Conservation (phyloP, 2,888 invertebrate species). For the Romanomermis culicivorax region DNA sequence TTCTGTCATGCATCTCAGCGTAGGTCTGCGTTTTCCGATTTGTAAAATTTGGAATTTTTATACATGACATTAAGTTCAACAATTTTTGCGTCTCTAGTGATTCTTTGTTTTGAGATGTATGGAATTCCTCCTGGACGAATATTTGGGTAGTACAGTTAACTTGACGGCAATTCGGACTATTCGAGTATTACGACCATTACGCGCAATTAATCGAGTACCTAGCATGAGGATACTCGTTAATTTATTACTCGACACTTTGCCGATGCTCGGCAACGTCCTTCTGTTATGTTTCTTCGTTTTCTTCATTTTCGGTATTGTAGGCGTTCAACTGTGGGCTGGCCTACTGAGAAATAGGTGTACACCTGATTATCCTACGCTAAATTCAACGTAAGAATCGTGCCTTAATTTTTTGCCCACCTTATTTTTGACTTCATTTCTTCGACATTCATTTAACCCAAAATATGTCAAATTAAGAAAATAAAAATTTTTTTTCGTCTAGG, state of each 20-base stretch:
- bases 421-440: not conserved
- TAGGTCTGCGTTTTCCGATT: too few relatives aligned
- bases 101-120: conserved; percentile 33
- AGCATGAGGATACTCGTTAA: conserved; percentile 86
- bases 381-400: not conserved
- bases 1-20: too few relatives aligned
- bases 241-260: conserved; percentile 87
- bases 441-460: not conserved
- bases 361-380: conserved; percentile 41
- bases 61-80: not conserved
- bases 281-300: conserved; percentile 98
- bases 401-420: conserved; percentile 1
- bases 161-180: conserved; percentile 93
- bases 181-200: conserved; percentile 75
- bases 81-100: not conserved
- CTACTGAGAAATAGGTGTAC: conserved; percentile 81
- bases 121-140: conserved; percentile 43
- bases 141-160: conserved; percentile 79
- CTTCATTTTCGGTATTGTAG: conserved; percentile 99
- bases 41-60: too few relatives aligned
- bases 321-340: conserved; percentile 97
- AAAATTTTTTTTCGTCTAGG: too few relatives aligned
- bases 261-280: conserved; percentile 91
- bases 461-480: too few relatives aligned
- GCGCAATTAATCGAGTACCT: conserved; percentile 98